Evolutionary conservation across 2,797 vertebrate genomes (phyloP), one percentile per base, ranked within the genome.

Genomic region (Siniperca undulata): DNA sequence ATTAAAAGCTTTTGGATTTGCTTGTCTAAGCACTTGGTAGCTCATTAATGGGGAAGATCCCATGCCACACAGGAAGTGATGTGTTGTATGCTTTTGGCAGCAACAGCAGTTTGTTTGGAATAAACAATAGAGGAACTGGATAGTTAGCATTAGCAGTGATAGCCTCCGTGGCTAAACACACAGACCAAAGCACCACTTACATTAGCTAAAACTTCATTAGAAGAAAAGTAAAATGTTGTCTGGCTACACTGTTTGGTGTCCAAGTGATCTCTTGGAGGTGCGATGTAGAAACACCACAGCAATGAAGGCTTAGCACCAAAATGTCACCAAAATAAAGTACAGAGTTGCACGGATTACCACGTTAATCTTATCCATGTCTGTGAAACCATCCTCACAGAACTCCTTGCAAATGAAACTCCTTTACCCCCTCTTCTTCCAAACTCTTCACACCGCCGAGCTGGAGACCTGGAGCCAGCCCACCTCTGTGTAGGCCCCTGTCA

Each of bases 381-480:
- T 78, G 82, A 85, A 92, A 87, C 74, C 82, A 64, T 82, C 69
- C 59, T 71, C 48, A 14, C 70, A 74, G 42, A 74, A 77, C 60
- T 48, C 59, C 67, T 66, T 58, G 20, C 36, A 74, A 42, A 4
- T 52, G 34, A 88, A 86, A 77, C 75, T 76, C 38, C 27, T 77
- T 69, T 16, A 80, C 52, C 55, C 46, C 34, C 66, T 70, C 81
- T 83, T 61, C 76, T 12, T 82, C 75, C 30, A 46, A 53, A 73
- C 56, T 59, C 69, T 88, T 96, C 94, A 96, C 89, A 96, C 96
- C 0, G 95, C 95, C 2, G 95, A 95, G 93, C 95, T 97, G 95
- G 97, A 97, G 89, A 98, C 97, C 95, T 98, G 97, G 74, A 96
- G 97, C 98, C 98, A 99, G 95, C 97, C 98, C 93, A 96, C 97